Evolutionary conservation across 2,888 invertebrate genomes (phyloP).

Genomic region (Diarsia brunnea): DNA sequence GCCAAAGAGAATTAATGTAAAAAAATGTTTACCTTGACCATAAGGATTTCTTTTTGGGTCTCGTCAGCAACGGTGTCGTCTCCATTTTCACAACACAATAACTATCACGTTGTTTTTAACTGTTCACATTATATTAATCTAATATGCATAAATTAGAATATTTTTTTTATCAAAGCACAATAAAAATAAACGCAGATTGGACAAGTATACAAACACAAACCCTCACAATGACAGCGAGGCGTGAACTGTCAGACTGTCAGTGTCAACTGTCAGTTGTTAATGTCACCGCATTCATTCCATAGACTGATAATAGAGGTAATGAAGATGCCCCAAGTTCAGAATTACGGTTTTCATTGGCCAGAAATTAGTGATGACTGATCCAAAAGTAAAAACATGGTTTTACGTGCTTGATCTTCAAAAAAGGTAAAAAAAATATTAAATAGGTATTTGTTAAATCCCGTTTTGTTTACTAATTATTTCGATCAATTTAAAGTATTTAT

Average conservation of each 20-base stretch:
- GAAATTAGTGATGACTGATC: neutral
- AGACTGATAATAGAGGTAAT: constrained; percentile 1
- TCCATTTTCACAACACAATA: constrained; percentile 78
- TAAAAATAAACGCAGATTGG: constrained; percentile 37
- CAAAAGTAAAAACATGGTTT: too few relatives aligned
- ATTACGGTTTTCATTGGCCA: neutral
- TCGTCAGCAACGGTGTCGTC: constrained; percentile 84
- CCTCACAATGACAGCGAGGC: constrained; percentile 52
- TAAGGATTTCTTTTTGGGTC: constrained; percentile 85
- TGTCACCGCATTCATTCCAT: constrained; percentile 19
- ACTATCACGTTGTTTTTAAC: constrained; percentile 35
- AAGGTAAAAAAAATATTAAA: neutral
- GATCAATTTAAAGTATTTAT: neutral
- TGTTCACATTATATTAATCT: constrained; percentile 55
- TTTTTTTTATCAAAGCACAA: constrained; percentile 35
- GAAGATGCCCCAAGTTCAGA: neutral
- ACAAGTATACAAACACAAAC: constrained; percentile 61
- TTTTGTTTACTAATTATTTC: neutral
- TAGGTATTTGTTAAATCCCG: rapidly evolving
- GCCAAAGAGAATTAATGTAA: constrained; percentile 59
- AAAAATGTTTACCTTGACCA: constrained; percentile 85
- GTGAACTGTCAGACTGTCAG: constrained; percentile 57
- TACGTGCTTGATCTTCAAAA: neutral
- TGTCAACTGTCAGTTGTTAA: constrained; percentile 5
- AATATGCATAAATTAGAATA: constrained; percentile 29